phyloP scores from a whole-genome alignment of 2,113 vertebrate genomes.

The Epinephelus fuscoguttatus region DNA sequence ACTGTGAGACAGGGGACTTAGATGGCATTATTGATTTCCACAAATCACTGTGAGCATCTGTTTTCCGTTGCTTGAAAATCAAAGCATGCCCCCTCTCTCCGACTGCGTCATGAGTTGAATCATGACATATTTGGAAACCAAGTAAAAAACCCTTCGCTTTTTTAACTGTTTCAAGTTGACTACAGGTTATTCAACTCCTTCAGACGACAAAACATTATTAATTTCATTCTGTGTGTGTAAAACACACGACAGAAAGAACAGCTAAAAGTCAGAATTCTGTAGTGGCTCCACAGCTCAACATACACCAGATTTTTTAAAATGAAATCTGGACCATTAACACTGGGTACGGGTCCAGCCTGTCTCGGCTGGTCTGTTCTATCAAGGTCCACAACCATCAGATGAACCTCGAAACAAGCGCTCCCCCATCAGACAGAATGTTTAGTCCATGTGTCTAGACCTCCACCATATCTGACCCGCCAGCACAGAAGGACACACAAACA shows the following conservation, averaged over 20 bases:
- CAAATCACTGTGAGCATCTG: slow-evolving; percentile 11
- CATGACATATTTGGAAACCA: not conserved
- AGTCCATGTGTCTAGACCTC: slow-evolving; percentile 83
- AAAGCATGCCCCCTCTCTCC: not conserved
- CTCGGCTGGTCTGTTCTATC: slow-evolving; percentile 77
- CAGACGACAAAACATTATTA: slow-evolving; percentile 17
- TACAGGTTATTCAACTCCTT: not conserved
- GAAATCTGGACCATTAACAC: slow-evolving; percentile 69
- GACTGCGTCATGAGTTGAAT: slow-evolving; percentile 6
- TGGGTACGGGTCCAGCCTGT: slow-evolving; percentile 59
- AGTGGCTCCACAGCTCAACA: slow-evolving; percentile 26
- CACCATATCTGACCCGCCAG: slow-evolving; percentile 84
- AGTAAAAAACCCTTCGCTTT: not conserved
- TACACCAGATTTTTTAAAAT: slow-evolving; percentile 61
- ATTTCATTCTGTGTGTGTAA: not conserved
- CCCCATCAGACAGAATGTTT: slow-evolving; percentile 78
- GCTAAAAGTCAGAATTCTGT: slow-evolving; percentile 39
- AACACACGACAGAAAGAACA: slow-evolving; percentile 22
- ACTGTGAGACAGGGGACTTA: not conserved
- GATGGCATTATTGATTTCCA: not conserved
- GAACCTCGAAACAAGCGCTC: slow-evolving; percentile 74
- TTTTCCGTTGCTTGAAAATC: not conserved
- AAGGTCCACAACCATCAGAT: slow-evolving; percentile 77
- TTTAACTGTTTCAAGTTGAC: slow-evolving; percentile 1
- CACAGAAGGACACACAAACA: slow-evolving; percentile 88